Percentiles rank a stretch among this genome's conserved stretches.
Conservation (phyloP, 2,888 invertebrate genomes). For the Glaucopsyche alexis region DNA sequence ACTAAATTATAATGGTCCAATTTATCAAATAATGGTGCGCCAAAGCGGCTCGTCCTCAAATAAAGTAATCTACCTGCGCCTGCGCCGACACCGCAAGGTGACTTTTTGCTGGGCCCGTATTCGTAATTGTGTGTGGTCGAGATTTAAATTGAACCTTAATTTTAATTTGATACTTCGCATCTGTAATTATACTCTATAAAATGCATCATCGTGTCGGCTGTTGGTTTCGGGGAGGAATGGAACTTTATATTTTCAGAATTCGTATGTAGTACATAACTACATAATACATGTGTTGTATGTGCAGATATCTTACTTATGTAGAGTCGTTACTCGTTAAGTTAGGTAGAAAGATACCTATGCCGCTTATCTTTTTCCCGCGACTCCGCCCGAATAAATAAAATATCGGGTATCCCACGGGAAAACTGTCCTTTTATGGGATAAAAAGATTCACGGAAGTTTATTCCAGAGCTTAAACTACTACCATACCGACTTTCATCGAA, state of each 20-base stretch:
- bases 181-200: background rate
- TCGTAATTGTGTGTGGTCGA: conserved; percentile 63
- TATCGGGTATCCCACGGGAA: too few relatives aligned
- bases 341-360: too few relatives aligned
- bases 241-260: background rate
- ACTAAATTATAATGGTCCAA: conserved; percentile 46
- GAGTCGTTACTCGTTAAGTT: too few relatives aligned
- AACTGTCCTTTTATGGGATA: too few relatives aligned
- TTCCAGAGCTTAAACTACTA: too few relatives aligned
- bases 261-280: too few relatives aligned
- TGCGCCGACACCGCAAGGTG: conserved; percentile 66
- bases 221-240: background rate
- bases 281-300: too few relatives aligned
- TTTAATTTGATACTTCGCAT: conserved; percentile 12
- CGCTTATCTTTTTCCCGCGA: too few relatives aligned
- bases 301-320: too few relatives aligned
- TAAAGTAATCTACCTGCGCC: conserved; percentile 77
- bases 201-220: background rate
- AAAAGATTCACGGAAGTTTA: too few relatives aligned
- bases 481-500: too few relatives aligned
- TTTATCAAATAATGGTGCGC: conserved; percentile 50
- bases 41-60: conserved; percentile 55
- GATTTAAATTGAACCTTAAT: conserved; percentile 13
- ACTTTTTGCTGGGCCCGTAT: conserved; percentile 66
- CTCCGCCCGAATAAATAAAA: too few relatives aligned